Base-by-base conservation (phyloP, 2,888 invertebrate species). In the Acanthacorydalis orientalis region DNA sequence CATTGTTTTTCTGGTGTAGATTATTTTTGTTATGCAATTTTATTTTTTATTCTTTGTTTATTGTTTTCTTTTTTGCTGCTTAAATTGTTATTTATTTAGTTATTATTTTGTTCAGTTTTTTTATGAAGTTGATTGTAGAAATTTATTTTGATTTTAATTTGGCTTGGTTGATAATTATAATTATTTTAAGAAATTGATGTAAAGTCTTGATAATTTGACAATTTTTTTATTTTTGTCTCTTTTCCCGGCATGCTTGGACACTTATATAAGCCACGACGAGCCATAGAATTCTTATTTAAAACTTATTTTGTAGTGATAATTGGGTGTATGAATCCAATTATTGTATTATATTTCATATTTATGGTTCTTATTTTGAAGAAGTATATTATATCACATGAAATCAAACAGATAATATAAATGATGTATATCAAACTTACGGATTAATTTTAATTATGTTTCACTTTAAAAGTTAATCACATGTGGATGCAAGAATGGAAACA, bases 221-320 rank as follows among this genome's bases (percentile, higher is more conserved):
- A 52, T 56, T 51, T 51, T 52, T 51, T 53, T 55, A 57, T 65
- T 65, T 23, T 63, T 65, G 64, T 64, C 69, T 72, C 69, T 72
- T 71, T 71, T 71, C 70, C 69, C 70, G 72, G 72, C 72, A 72
- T 73, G 72, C 68, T 58, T 59, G 56, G 59, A 57, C 42, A 31
- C 37, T 37, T n/a, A 37, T 48, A 31, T 51, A 55, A 46, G 52
- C 46, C 51, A 53, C 50, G 52, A 51, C 43, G 46, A 50, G 51
- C 49, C 44, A 47, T 50, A 50, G 48, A 50, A 52, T 47, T 43
- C n/a, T 10, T 12, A 12, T 37, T 12, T 12, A 37, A 37, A 37
- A 37, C n/a, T 37, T 12, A 12, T 12, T 37, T 37, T 37, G n/a
- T 12, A 37, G 37, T 37, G 37, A 12, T 12, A 23, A 23, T 23